phyloP scores from a whole-genome alignment of 2,113 vertebrate genomes.

The Talpa occidentalis region DNA sequence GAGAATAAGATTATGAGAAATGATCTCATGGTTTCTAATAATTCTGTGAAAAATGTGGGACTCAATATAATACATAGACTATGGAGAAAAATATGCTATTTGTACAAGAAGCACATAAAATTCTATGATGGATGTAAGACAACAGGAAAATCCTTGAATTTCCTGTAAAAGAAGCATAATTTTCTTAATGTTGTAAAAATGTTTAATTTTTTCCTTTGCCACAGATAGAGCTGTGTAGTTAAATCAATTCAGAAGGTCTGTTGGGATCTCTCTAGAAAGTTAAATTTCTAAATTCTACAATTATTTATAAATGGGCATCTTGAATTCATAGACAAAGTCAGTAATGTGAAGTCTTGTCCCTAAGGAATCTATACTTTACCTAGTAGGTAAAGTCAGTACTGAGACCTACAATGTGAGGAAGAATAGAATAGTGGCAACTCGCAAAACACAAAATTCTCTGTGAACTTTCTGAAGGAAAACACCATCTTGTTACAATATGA shows the following conservation, averaged over 20 bases:
- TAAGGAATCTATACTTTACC: background rate
- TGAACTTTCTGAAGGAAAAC: background rate
- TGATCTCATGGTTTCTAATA: slow-evolving; percentile 1
- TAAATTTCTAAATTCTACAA: slow-evolving; percentile 21
- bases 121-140: background rate
- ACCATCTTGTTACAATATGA: background rate
- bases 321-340: slow-evolving; percentile 13
- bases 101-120: background rate
- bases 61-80: background rate
- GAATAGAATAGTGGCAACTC: background rate
- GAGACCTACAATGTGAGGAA: background rate
- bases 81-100: background rate
- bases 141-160: background rate
- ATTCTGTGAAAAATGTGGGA: background rate
- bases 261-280: background rate
- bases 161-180: background rate
- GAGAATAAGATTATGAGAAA: background rate
- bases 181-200: background rate
- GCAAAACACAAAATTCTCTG: background rate
- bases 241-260: background rate
- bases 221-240: background rate
- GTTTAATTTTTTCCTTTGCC: background rate
- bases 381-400: background rate
- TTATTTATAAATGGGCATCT: slow-evolving; percentile 26
- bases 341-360: background rate